Conservation (phyloP, 1,140 invertebrate genomes). For the Magallana angulata region DNA sequence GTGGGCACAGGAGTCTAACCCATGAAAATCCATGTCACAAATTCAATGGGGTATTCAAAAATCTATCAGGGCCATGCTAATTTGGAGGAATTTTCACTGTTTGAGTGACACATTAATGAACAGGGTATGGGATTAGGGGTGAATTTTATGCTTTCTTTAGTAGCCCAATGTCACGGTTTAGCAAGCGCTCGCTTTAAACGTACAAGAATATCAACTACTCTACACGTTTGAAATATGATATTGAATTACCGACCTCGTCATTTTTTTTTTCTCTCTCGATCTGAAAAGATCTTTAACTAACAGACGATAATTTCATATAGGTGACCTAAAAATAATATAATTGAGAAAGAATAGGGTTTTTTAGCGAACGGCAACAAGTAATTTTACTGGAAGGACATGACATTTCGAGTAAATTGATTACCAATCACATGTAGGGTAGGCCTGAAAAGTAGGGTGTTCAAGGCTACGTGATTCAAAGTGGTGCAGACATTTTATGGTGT, state of each 20-base stretch:
- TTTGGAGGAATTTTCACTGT: slow-evolving; percentile 14
- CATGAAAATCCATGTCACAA: neutral
- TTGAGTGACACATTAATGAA: slow-evolving; percentile 11
- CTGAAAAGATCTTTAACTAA: neutral
- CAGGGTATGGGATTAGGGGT: neutral
- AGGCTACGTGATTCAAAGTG: neutral
- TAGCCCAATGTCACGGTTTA: slow-evolving; percentile 7
- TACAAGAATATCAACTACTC: slow-evolving; percentile 6
- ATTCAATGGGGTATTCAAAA: neutral
- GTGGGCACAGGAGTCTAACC: neutral
- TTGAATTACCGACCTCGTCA: slow-evolving; percentile 15
- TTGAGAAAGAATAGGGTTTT: neutral
- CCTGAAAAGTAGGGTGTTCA: neutral
- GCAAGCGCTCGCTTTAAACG: neutral
- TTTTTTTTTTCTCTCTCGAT: neutral
- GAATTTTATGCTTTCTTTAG: slow-evolving; percentile 28
- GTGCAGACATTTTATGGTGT: neutral
- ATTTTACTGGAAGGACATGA: too few species aligned
- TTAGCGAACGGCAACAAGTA: too few species aligned
- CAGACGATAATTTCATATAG: neutral
- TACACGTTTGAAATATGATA: slow-evolving; percentile 24
- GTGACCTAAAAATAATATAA: neutral
- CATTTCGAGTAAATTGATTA: neutral
- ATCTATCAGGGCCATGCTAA: neutral
- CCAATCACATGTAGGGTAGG: too few species aligned